Conservation (phyloP, 2,797 vertebrate genomes). For the Eulemur mongoz region DNA sequence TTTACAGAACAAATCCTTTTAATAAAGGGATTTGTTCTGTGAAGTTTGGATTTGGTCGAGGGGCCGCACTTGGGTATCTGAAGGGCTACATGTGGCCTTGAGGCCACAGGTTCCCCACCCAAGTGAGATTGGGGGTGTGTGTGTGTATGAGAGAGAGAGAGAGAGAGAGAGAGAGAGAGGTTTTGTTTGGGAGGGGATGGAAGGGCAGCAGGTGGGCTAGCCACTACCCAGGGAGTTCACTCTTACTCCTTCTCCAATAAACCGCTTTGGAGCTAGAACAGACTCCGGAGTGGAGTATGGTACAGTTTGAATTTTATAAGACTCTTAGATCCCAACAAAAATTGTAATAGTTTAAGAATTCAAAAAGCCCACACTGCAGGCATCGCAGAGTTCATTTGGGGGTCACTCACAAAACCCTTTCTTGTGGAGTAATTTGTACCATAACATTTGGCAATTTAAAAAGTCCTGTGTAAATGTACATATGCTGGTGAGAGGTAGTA, state of each 20-base stretch:
- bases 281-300: neutral
- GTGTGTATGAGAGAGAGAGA: no score
- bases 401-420: constrained; percentile 49
- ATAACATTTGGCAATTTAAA: constrained; percentile 41
- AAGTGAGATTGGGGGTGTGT: neutral
- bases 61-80: neutral
- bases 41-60: neutral
- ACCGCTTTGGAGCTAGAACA: neutral
- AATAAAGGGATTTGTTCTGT: neutral
- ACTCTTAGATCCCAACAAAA: constrained; percentile 49
- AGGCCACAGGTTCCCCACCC: neutral
- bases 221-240: neutral
- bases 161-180: no score
- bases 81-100: neutral
- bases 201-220: neutral
- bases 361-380: constrained; percentile 25
- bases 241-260: constrained; percentile 7
- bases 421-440: constrained; percentile 50
- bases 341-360: constrained; percentile 56
- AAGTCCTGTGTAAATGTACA: constrained; percentile 6
- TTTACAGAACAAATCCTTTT: neutral
- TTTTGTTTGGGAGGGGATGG: neutral
- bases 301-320: constrained; percentile 38
- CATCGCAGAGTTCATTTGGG: constrained; percentile 22
- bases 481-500: constrained; percentile 43